These are phyloP conservation scores for Sprattus sprattus DNA, from an alignment of 2,113 vertebrate species.

Conservation along the genomic window DNA sequence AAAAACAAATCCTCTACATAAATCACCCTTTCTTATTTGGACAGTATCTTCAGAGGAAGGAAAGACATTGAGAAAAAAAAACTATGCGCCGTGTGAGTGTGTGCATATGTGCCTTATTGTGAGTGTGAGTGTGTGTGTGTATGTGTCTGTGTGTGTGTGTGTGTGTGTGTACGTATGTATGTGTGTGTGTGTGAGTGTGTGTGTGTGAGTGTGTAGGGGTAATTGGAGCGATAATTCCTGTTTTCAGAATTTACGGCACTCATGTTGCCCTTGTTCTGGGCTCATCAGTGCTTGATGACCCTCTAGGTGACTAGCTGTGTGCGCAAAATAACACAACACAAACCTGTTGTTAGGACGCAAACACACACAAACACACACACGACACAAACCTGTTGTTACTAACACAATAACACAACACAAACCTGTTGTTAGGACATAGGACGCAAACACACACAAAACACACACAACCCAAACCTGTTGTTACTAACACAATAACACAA, in stretches of 20 bases:
- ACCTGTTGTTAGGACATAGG: slow-evolving; percentile 21
- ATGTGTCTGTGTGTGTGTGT: not conserved
- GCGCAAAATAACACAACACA: not conserved
- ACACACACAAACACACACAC: not conserved
- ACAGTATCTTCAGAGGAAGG: not conserved
- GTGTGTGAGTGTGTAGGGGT: not conserved
- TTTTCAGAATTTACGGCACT: not conserved
- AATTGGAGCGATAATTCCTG: not conserved
- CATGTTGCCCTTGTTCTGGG: not conserved
- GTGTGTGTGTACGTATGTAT: not conserved
- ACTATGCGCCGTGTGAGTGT: not conserved
- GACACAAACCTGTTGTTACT: slow-evolving; percentile 18
- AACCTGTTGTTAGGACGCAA: slow-evolving; percentile 23
- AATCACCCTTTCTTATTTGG: slow-evolving; percentile 11
- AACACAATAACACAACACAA: not conserved
- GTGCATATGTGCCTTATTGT: not conserved
- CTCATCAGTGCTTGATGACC: slow-evolving; percentile 11
- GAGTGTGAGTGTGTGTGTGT: not conserved
- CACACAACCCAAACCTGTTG: slow-evolving; percentile 4
- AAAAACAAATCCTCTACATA: not conserved
- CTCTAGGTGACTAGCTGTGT: too few relatives aligned
- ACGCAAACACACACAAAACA: not conserved
- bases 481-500: not conserved
- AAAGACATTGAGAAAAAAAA: not conserved
- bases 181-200: not conserved